Evolutionary conservation across 1,140 invertebrate species (phyloP).

Genomic region (Drosophila tropicalis): DNA sequence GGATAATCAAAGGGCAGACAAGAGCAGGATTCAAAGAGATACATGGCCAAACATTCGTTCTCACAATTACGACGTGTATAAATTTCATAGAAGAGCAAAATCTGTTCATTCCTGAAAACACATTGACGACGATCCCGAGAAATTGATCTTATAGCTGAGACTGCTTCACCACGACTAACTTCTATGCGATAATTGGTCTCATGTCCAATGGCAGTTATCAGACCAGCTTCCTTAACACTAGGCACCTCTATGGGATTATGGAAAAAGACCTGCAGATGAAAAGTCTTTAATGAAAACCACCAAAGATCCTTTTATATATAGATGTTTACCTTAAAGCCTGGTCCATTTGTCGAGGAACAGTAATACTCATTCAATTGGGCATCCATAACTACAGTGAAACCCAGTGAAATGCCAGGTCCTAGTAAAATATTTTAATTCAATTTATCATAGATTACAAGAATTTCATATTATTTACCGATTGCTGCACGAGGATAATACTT

Average conservation of each 20-base stretch:
- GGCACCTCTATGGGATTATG: constrained; percentile 90
- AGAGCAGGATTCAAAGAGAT: constrained; percentile 86
- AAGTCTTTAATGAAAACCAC: neutral
- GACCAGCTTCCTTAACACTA: constrained; percentile 89
- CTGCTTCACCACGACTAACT: constrained; percentile 87
- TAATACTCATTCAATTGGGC: constrained; percentile 89
- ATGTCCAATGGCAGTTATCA: constrained; percentile 87
- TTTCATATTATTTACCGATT: constrained; percentile 49
- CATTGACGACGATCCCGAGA: constrained; percentile 87
- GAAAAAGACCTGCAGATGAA: constrained; percentile 83
- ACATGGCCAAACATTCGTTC: constrained; percentile 88
- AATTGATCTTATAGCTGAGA: constrained; percentile 85
- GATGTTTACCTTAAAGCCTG: constrained; percentile 89
- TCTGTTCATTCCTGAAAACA: constrained; percentile 88
- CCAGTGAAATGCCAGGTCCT: constrained; percentile 88
- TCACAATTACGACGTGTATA: constrained; percentile 86
- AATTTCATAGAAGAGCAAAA: constrained; percentile 85
- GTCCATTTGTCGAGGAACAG: constrained; percentile 89
- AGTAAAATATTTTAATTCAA: neutral
- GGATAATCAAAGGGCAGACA: constrained; percentile 90
- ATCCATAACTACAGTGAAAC: constrained; percentile 88
- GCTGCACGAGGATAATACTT: constrained; percentile 87
- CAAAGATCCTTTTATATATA: neutral
- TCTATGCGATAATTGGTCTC: constrained; percentile 87
- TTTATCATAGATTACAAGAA: neutral